Percentiles rank a stretch among this genome's conserved stretches.
phyloP scores from a whole-genome alignment of 2,113 vertebrate genomes.

The Procavia capensis region DNA sequence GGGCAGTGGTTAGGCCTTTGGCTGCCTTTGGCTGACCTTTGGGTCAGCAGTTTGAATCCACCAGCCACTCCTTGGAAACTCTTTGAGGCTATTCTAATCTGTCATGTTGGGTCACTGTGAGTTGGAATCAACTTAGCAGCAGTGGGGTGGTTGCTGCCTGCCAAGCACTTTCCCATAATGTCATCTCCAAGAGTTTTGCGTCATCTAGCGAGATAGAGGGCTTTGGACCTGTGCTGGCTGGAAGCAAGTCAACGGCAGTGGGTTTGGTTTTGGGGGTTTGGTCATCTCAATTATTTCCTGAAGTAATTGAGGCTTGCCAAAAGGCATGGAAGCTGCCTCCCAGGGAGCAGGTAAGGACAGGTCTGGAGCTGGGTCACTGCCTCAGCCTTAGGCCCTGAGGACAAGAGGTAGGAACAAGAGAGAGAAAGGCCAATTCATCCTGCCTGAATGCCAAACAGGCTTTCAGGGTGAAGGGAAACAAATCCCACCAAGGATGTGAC shows the following conservation, averaged over 20 bases:
- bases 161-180: background rate
- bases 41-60: no score
- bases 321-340: background rate
- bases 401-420: background rate
- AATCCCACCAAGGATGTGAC: background rate
- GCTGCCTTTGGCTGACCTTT: no score
- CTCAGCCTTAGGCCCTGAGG: conserved; percentile 12
- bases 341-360: conserved; percentile 55
- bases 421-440: conserved; percentile 28
- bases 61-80: no score
- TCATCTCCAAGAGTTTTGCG: background rate
- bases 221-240: background rate
- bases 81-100: no score
- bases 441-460: background rate
- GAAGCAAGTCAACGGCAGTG: background rate
- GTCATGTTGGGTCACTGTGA: no score
- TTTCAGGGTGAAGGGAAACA: conserved; percentile 5
- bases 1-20: no score
- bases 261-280: background rate
- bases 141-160: background rate
- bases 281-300: background rate
- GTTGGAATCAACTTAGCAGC: no score
- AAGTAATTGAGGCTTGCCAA: conserved; percentile 43
- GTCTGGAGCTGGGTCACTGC: background rate
- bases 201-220: background rate